Evolutionary conservation across 2,113 vertebrate species (phyloP), one percentile per base, ranked within the genome.

Genomic region (Ophiodon elongatus): DNA sequence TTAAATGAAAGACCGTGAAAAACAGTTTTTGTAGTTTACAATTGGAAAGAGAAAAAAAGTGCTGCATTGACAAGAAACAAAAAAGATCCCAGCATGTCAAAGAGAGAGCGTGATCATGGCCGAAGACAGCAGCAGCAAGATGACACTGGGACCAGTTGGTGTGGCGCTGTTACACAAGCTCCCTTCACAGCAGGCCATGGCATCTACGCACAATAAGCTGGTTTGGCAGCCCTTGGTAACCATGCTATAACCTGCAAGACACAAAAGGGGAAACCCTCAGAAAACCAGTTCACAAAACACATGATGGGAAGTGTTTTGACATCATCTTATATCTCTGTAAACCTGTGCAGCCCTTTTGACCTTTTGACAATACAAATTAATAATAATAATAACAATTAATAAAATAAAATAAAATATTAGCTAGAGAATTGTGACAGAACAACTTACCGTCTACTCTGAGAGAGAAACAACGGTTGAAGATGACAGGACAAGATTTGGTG

Each of bases 391-490:
- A 5, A 47, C 15, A 17, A 19, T 1, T 15, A 47, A 45, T 45
- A 6, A 4, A 19, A 17, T n/a, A 11, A n/a, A n/a, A 54, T 11
- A 54, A 25, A 29, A 5, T 11, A 10, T 25, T 29, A 31, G 6
- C 23, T 10, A 1, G 4, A 27, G 37, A 35, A 57, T 39, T 27
- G 25, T 64, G 33, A 19, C 17, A n/a, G 19, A 73, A 59, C 0
- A 70, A 60, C 84, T 85, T 17, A 92, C 91, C 85, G 0, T 85
- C 57, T 8, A 78, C 0, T 76, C 23, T 78, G 10, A 85, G 29
- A 35, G 90, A 80, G 68, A 54, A 92, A 63, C 93, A 94, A 0
- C 76, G 89, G 75, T 93, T 45, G 23, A 84, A 90, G 43, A 88
- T 11, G 23, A 79, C 43, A 0, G 86, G 0, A 72, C 93, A 94